phyloP scores from a whole-genome alignment of 2,888 invertebrate genomes.

The Ormyrus nitidulus region DNA sequence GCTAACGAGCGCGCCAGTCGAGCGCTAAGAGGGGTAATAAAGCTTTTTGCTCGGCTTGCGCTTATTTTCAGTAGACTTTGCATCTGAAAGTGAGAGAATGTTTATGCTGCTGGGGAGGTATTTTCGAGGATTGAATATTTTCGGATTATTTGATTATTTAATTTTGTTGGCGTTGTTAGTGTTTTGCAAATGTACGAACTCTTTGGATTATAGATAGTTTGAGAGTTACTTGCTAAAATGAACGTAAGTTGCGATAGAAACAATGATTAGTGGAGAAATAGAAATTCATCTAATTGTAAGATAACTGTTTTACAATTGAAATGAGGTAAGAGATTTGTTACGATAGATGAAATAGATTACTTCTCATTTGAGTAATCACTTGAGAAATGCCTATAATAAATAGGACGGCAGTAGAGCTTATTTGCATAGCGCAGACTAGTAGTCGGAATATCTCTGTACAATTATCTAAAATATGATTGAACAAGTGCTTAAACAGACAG shows the following conservation, averaged over 20 bases:
- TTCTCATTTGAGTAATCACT: slow-evolving; percentile 30
- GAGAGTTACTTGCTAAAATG: no score
- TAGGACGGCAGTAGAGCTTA: neutral
- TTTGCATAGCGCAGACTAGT: slow-evolving; percentile 7
- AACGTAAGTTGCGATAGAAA: neutral
- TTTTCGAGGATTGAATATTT: no score
- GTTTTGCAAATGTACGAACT: no score
- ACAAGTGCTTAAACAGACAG: slow-evolving; percentile 12
- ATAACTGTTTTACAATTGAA: slow-evolving; percentile 29
- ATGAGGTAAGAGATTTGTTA: slow-evolving; percentile 24
- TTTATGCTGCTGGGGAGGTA: no score
- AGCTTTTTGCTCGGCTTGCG: no score
- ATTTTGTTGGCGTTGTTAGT: no score
- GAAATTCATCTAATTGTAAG: slow-evolving; percentile 37
- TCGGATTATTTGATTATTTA: no score
- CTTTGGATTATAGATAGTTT: no score
- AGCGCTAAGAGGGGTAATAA: no score
- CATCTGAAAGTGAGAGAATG: no score
- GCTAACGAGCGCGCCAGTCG: no score
- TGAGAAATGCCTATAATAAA: neutral
- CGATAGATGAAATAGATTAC: neutral
- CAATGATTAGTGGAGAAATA: slow-evolving; percentile 10
- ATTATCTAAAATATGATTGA: slow-evolving; percentile 34
- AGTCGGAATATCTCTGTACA: slow-evolving; percentile 17
- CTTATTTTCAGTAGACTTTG: no score